Percentiles rank a stretch among this genome's conserved stretches.
phyloP scores from a whole-genome alignment of 2,888 invertebrate species.

The Brenthis hecate region DNA sequence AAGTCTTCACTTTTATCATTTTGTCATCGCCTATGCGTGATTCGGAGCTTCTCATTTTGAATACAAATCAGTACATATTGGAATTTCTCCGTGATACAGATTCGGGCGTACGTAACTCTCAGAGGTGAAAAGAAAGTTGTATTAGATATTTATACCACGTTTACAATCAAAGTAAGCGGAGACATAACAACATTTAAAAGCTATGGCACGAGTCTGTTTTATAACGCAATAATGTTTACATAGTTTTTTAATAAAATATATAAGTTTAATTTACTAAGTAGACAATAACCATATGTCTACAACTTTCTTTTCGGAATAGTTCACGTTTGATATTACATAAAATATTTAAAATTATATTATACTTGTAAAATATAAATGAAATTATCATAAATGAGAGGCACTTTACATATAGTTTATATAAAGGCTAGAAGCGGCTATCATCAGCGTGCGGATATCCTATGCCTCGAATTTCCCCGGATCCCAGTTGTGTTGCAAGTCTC shows the following conservation, averaged over 20 bases:
- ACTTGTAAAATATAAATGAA: too few species aligned
- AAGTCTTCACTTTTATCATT: constrained; percentile 53
- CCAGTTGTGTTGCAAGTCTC: constrained; percentile 35
- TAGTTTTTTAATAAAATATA: background rate
- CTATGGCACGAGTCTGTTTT: constrained; percentile 18
- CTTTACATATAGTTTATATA: background rate
- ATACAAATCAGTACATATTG: constrained; percentile 67
- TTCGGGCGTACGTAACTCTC: constrained; percentile 57
- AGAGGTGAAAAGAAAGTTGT: constrained; percentile 68
- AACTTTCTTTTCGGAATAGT: too few species aligned
- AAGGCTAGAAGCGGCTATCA: background rate
- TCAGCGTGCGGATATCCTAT: constrained; percentile 33
- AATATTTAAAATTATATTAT: too few species aligned
- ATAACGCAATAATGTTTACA: background rate
- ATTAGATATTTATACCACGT: constrained; percentile 45
- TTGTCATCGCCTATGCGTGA: constrained; percentile 60
- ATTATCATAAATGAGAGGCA: too few species aligned
- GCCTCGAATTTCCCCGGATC: constrained; percentile 36
- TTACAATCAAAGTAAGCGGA: constrained; percentile 36
- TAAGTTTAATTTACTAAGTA: background rate
- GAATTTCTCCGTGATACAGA: constrained; percentile 72
- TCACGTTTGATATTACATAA: too few species aligned
- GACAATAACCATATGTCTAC: background rate
- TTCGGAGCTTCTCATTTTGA: constrained; percentile 59
- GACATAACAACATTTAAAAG: constrained; percentile 33